These are phyloP conservation scores for Aplodontia rufa DNA, from an alignment of 2,113 vertebrate species.

Conservation along the genomic window DNA sequence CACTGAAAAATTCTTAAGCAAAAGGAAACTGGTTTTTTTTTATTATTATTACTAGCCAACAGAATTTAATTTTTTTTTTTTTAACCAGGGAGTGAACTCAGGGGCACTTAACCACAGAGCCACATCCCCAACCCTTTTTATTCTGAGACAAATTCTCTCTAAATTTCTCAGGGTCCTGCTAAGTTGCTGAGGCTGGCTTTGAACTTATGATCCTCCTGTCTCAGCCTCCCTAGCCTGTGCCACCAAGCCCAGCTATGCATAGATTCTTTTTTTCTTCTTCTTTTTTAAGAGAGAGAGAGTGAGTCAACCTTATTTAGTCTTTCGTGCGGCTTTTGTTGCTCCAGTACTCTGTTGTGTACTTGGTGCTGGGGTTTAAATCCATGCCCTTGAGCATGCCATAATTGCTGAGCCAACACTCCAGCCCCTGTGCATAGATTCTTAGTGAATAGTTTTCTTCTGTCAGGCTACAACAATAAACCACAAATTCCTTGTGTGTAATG, in stretches of 20 bases:
- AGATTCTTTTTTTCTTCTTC: no score
- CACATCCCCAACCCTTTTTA: neutral
- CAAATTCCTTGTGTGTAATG: slow-evolving; percentile 87
- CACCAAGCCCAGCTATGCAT: no score
- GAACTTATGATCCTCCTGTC: neutral
- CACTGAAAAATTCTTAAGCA: slow-evolving; percentile 85
- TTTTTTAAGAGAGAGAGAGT: no score
- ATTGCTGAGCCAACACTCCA: no score
- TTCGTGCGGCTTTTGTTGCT: no score
- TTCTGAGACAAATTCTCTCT: neutral
- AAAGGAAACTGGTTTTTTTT: slow-evolving; percentile 80
- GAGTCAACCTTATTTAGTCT: no score
- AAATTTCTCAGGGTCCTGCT: neutral
- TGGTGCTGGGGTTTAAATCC: no score
- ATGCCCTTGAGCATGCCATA: no score
- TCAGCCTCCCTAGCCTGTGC: neutral
- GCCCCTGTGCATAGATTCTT: slow-evolving; percentile 87
- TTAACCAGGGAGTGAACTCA: no score
- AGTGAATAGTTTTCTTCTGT: slow-evolving; percentile 84
- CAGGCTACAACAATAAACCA: slow-evolving; percentile 81
- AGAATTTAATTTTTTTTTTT: slow-evolving; percentile 67
- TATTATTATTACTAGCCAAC: slow-evolving; percentile 85
- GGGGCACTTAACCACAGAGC: neutral
- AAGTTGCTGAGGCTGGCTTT: neutral
- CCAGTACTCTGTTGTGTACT: no score